Conservation (phyloP, 2,888 invertebrate species). For the Idaea dimidiata region DNA sequence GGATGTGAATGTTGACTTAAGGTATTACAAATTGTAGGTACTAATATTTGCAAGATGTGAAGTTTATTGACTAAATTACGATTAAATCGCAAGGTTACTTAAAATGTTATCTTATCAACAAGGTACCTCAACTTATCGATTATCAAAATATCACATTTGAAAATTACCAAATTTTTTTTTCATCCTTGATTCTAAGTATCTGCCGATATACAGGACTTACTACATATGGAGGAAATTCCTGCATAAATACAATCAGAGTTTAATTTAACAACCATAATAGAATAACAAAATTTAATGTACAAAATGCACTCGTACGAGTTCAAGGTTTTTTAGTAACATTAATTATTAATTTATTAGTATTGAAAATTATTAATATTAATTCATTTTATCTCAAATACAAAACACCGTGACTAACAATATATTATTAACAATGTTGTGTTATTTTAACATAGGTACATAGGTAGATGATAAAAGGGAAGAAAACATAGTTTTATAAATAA, state of each 20-base stretch:
- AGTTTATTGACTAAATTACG: conserved; percentile 7
- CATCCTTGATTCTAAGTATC: too few species aligned
- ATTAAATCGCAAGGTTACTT: neutral
- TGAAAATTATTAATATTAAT: neutral
- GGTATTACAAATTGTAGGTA: neutral
- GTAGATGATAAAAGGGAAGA: neutral
- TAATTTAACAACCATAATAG: too few species aligned
- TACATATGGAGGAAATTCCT: too few species aligned
- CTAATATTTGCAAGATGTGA: neutral
- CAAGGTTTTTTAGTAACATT: neutral
- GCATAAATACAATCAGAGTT: too few species aligned
- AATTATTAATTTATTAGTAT: neutral
- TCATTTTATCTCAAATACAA: neutral
- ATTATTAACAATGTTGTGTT: neutral
- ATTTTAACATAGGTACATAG: neutral
- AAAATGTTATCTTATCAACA: neutral
- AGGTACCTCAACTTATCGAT: neutral
- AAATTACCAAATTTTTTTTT: too few species aligned
- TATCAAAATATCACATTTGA: neutral
- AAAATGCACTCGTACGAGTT: too few species aligned
- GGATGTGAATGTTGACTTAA: neutral
- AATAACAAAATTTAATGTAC: too few species aligned
- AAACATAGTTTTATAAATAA: neutral
- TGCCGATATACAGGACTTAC: too few species aligned
- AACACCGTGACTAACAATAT: neutral